These are phyloP conservation scores for Philereme vetulata DNA, from an alignment of 2,888 invertebrate genomes.

Conservation along the genomic window DNA sequence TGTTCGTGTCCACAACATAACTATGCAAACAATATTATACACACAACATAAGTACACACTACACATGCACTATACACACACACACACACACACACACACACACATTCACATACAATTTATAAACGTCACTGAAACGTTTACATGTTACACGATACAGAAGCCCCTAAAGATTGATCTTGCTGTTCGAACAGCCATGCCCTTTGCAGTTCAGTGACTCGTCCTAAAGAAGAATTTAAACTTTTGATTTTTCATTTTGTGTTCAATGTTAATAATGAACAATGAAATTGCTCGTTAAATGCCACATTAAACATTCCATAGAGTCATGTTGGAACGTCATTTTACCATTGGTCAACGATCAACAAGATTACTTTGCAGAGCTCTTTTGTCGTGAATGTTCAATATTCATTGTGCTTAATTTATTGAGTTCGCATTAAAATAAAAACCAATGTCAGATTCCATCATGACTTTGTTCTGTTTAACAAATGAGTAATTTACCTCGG, in stretches of 20 bases:
- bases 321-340: conserved; percentile 60
- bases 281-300: conserved; percentile 35
- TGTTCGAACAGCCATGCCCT: conserved; percentile 38
- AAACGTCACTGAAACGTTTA: conserved; percentile 30
- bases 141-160: conserved; percentile 33
- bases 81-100: conserved; percentile 19
- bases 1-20: conserved; percentile 95
- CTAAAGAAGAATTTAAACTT: conserved; percentile 53
- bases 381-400: conserved; percentile 37
- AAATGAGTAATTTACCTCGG: conserved; percentile 73
- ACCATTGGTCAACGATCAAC: conserved; percentile 44
- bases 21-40: conserved; percentile 55
- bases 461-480: conserved; percentile 61
- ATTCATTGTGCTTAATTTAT: conserved; percentile 19
- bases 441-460: conserved; percentile 63
- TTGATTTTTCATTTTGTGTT: conserved; percentile 47
- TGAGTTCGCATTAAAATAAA: conserved; percentile 21
- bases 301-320: conserved; percentile 43
- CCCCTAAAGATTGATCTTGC: conserved; percentile 37
- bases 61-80: conserved; percentile 29
- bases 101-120: conserved; percentile 34
- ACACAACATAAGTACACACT: conserved; percentile 39
- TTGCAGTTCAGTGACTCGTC: conserved; percentile 56
- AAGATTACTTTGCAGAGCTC: conserved; percentile 19
- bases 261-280: conserved; percentile 34